Percentiles rank a stretch among this genome's conserved stretches.
These are phyloP conservation scores for Miichthys miiuy DNA, from an alignment of 2,797 vertebrate genomes.

Conservation along the genomic window DNA sequence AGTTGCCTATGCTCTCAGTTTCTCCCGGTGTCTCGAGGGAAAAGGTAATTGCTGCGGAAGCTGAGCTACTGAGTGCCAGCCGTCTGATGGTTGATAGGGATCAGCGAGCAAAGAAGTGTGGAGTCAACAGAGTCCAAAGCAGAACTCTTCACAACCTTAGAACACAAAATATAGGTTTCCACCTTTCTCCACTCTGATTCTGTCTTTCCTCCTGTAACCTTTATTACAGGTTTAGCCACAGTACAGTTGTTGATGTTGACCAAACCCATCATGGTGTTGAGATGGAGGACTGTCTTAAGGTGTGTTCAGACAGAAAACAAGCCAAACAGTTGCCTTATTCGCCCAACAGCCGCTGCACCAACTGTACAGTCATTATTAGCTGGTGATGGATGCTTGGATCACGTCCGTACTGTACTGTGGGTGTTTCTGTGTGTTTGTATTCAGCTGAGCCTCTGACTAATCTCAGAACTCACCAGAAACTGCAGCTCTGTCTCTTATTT, in stretches of 20 bases:
- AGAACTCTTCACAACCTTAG: slow-evolving; percentile 22
- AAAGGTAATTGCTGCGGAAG: slow-evolving; percentile 81
- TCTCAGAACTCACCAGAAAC: background rate
- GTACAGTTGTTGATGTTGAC: background rate
- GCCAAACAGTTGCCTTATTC: background rate
- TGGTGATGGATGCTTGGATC: background rate
- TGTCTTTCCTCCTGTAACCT: background rate
- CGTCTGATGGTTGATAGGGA: slow-evolving; percentile 78
- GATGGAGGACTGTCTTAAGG: background rate
- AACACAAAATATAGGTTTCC: slow-evolving; percentile 12
- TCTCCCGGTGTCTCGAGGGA: slow-evolving; percentile 66
- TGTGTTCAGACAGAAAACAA: slow-evolving; percentile 1
- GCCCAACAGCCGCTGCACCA: background rate
- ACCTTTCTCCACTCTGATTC: background rate
- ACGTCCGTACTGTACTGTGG: background rate
- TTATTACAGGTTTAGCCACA: background rate
- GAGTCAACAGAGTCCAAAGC: slow-evolving; percentile 40
- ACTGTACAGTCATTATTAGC: background rate
- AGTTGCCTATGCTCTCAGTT: slow-evolving; percentile 61
- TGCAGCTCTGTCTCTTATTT: background rate
- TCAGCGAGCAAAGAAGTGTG: slow-evolving; percentile 67
- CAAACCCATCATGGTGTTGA: too few relatives aligned
- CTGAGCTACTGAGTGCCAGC: slow-evolving; percentile 76
- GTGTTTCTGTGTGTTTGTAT: background rate
- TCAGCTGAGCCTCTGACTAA: slow-evolving; percentile 15